Base-by-base conservation (phyloP, 2,113 vertebrate species). In the Sinocyclocheilus anshuiensis region DNA sequence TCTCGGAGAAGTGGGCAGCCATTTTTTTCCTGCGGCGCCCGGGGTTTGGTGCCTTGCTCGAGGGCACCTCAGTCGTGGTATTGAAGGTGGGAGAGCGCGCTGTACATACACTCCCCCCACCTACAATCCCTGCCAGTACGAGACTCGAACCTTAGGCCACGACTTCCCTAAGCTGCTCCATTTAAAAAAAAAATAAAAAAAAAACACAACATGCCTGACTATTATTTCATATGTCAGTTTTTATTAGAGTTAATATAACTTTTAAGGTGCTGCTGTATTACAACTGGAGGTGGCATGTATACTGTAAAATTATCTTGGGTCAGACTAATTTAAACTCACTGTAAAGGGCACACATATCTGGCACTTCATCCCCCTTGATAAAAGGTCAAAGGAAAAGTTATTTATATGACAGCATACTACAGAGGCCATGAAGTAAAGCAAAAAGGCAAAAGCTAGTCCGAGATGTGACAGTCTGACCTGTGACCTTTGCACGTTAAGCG, bases 361-460 rank as follows among this genome's bases (percentile, higher is more conserved):
- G 84, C 57, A 78, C 36, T 75, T 83, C 69, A 61, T 61, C 50
- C 76, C n/a, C n/a, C 16, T 87, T 61, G 87, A 72, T 88, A 87
- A 94, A 95, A 94, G 93, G 94, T 94, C 91, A 33, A 87, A 93
- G 81, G 84, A 93, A 94, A 95, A 94, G 94, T 94, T 90, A 33
- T 77, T 42, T 8, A 61, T 71, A 89, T 53, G 84, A 77, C 85
- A 24, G 83, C 91, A 94, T 95, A 93, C 93, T 91, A 84, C 77
- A 88, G 83, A 89, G 91, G 91, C 90, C 71, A 77, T 1, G 26
- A 45, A 77, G 74, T 4, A 50, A 11, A 74, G 39, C 20, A 42
- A 77, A 71, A 50, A 26, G 63, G 72, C 24, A 39, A 0, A 45
- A 69, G 86, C 86, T 39, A 39, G 39, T 39, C 6, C 39, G 1